phyloP scores from a whole-genome alignment of 2,888 invertebrate genomes.

The Isoperla grammatica region DNA sequence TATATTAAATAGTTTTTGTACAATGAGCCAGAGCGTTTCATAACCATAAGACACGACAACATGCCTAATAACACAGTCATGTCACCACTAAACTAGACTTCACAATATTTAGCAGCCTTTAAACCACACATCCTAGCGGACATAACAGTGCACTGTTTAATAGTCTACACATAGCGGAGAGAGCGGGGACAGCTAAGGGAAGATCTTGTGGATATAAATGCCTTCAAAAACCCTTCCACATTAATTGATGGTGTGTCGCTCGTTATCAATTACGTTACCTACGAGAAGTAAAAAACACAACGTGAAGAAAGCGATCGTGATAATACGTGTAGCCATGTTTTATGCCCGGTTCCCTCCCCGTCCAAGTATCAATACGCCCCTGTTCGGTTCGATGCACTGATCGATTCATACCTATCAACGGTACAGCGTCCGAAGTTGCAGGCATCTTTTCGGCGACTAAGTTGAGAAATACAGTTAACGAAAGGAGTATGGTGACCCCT shows the following conservation, averaged over 20 bases:
- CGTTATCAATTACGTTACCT: too few species aligned
- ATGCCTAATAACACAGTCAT: not conserved
- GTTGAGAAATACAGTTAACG: conserved; percentile 99
- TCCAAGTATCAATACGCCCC: conserved; percentile 50
- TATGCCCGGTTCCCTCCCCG: not conserved
- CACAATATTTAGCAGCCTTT: conserved; percentile 1
- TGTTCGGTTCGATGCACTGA: conserved; percentile 18
- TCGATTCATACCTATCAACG: conserved; percentile 89
- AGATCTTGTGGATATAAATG: not conserved
- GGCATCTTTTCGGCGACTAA: conserved; percentile 99
- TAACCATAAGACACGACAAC: too few species aligned
- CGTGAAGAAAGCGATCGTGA: not conserved
- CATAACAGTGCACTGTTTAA: too few species aligned
- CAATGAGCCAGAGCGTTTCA: too few species aligned
- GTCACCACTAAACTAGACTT: conserved; percentile 4
- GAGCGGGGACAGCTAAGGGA: not conserved
- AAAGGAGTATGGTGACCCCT: conserved; percentile 99
- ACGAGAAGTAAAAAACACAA: too few species aligned
- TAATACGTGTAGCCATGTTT: not conserved
- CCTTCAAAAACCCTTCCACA: too few species aligned
- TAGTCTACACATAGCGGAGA: not conserved
- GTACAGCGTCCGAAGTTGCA: conserved; percentile 99
- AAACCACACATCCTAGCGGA: not conserved
- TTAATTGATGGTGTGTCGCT: too few species aligned
- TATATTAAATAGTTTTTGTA: too few species aligned